These are phyloP conservation scores for Tipula unca DNA, from an alignment of 2,888 invertebrate species.

Conservation along the genomic window DNA sequence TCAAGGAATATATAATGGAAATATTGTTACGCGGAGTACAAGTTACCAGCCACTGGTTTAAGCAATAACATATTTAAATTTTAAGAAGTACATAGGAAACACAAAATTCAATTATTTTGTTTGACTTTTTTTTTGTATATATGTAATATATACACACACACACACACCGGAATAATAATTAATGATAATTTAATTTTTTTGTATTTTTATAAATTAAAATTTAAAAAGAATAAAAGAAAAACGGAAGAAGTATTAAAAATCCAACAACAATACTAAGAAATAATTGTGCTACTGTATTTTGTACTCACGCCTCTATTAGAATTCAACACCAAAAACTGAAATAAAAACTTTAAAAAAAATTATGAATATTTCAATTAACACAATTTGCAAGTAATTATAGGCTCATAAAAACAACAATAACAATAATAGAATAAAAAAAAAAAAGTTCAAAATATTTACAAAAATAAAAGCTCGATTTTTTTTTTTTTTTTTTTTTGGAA, in stretches of 20 bases:
- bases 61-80: neutral
- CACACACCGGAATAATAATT: neutral
- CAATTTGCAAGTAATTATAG: constrained; percentile 8
- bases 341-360: neutral
- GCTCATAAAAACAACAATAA: neutral
- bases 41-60: too few species aligned
- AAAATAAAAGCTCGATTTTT: neutral
- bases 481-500: neutral
- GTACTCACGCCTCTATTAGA: neutral
- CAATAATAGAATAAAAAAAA: neutral
- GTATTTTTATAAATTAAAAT: neutral
- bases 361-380: constrained; percentile 3
- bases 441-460: neutral
- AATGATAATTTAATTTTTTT: neutral
- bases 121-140: neutral
- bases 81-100: neutral
- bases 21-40: too few species aligned
- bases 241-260: neutral
- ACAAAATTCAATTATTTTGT: neutral
- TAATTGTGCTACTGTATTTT: neutral
- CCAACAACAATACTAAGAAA: neutral
- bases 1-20: too few species aligned
- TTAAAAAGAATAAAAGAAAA: neutral
- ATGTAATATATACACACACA: neutral
- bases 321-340: neutral